Percentiles rank a stretch among this genome's conserved stretches.
phyloP scores from a whole-genome alignment of 2,888 invertebrate species.

The Lasioglossum oenotherae region DNA sequence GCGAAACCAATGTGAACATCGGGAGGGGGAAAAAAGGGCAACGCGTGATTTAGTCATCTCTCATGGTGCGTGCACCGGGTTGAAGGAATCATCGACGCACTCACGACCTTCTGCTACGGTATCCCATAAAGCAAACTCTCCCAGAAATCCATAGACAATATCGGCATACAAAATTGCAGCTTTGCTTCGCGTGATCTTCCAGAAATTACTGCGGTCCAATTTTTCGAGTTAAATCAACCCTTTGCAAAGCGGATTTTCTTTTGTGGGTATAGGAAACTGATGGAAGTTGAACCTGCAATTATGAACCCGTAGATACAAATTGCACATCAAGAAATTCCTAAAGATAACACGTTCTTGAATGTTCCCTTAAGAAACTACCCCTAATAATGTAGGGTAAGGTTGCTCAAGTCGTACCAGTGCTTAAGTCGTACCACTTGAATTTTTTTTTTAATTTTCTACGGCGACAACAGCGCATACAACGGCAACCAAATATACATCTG shows the following conservation, averaged over 20 bases:
- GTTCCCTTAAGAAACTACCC: background rate
- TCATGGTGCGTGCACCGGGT: background rate
- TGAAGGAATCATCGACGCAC: background rate
- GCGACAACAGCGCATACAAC: no score
- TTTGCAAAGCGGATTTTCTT: background rate
- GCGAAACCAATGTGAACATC: conserved; percentile 32
- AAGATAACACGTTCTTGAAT: background rate
- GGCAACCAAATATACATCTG: no score
- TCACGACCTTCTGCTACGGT: background rate
- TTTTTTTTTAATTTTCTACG: no score
- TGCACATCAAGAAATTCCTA: background rate
- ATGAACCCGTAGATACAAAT: no score
- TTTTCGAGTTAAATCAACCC: background rate
- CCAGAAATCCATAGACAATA: background rate
- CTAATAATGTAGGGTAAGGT: background rate
- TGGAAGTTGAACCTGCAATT: background rate
- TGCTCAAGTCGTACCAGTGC: no score
- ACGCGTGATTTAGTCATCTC: conserved; percentile 33
- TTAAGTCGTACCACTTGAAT: no score
- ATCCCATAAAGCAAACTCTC: background rate
- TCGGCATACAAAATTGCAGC: background rate
- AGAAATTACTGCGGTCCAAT: background rate
- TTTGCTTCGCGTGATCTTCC: background rate
- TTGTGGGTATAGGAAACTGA: background rate
- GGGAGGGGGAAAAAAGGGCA: conserved; percentile 9